A percentile compares a stretch with the other conserved stretches of the same genome.
Conservation (phyloP, 2,113 vertebrate species). For the Lasiurus borealis region DNA sequence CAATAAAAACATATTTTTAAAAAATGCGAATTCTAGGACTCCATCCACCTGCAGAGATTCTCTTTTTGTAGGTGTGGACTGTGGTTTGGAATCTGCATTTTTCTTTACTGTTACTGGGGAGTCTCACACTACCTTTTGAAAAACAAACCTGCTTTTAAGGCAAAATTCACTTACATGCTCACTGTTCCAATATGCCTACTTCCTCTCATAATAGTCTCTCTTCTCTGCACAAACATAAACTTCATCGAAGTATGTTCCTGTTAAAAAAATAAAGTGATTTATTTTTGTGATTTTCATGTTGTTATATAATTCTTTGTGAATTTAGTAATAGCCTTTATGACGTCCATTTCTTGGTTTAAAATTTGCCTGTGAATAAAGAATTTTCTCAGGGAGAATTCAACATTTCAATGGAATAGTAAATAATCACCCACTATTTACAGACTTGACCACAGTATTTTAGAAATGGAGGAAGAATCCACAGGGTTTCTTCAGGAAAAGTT, state of each 20-base stretch:
- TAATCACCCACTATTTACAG: not conserved
- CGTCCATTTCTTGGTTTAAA: constrained; percentile 48
- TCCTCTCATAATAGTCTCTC: not conserved
- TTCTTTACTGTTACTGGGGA: not conserved
- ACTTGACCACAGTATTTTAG: not conserved
- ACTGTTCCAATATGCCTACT: rapidly evolving
- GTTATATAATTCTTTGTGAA: not conserved
- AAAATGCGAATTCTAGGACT: not conserved
- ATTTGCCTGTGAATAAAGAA: not conserved
- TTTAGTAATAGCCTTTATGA: constrained; percentile 25
- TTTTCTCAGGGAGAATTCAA: constrained; percentile 39
- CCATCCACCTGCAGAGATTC: not conserved
- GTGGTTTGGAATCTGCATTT: not conserved
- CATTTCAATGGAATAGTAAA: not conserved
- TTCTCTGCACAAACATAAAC: not conserved
- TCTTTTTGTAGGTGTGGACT: not conserved
- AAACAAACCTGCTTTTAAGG: not conserved
- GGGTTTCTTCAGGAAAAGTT: not conserved
- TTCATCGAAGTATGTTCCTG: not conserved
- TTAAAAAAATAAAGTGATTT: constrained; percentile 38
- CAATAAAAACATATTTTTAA: not conserved
- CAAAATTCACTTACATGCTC: not conserved
- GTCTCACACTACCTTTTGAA: not conserved
- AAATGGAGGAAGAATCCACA: not conserved
- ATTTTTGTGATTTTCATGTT: constrained; percentile 16